These are phyloP conservation scores for Norana najaformis DNA, from an alignment of 2,888 invertebrate genomes.

Conservation along the genomic window DNA sequence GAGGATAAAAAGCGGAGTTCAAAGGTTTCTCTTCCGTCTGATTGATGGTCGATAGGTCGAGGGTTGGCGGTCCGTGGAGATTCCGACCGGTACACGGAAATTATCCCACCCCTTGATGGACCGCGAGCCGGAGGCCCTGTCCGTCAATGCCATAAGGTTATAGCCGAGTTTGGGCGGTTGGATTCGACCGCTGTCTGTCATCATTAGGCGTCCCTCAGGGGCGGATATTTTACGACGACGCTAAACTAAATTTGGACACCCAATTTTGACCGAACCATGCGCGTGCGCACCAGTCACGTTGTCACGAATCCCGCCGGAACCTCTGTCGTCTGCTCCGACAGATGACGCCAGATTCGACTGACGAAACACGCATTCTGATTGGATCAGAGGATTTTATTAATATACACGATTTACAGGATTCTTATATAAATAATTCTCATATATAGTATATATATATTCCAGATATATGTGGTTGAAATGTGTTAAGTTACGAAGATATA, in stretches of 20 bases:
- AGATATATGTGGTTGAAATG: neutral
- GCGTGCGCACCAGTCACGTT: too few relatives aligned
- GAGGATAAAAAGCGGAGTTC: conserved; percentile 19
- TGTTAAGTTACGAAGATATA: neutral
- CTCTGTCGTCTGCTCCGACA: neutral
- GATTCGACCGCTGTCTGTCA: conserved; percentile 10
- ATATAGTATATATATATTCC: neutral
- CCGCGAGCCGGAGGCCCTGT: neutral
- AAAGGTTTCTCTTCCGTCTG: conserved; percentile 16
- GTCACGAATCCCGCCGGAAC: neutral
- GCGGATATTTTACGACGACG: neutral
- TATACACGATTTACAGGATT: neutral
- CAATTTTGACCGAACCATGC: neutral
- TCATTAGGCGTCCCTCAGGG: conserved; percentile 6
- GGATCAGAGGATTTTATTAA: neutral
- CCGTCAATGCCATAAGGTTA: conserved; percentile 22
- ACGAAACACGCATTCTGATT: conserved; percentile 13
- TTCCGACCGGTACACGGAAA: neutral
- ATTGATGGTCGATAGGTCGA: conserved; percentile 6
- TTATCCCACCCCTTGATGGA: neutral
- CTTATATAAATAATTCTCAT: neutral
- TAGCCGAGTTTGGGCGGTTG: neutral
- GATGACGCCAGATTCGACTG: neutral
- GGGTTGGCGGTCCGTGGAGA: conserved; percentile 19
- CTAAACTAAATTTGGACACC: neutral